Evolutionary conservation across 2,888 invertebrate genomes (phyloP).

Genomic region (Orthonychiurus folsomi): DNA sequence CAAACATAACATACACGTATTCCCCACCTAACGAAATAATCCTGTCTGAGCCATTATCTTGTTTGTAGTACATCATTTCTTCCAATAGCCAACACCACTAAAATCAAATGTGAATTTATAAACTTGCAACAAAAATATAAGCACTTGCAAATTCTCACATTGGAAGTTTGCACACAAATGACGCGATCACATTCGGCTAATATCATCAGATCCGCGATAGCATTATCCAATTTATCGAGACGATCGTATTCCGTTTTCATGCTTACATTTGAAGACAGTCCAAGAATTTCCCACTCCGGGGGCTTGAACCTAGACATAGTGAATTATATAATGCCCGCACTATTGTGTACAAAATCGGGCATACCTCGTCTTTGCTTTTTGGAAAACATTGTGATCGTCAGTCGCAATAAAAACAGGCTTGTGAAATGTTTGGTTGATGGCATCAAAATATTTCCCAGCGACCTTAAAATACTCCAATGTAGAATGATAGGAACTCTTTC

Average conservation of each 20-base stretch:
- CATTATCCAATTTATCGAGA: not conserved
- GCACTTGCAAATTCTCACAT: too few relatives aligned
- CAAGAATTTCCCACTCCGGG: slow-evolving; percentile 9
- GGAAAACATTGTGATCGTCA: slow-evolving; percentile 14
- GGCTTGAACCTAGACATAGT: slow-evolving; percentile 4
- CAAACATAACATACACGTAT: too few relatives aligned
- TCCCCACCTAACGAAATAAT: too few relatives aligned
- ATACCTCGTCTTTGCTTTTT: not conserved
- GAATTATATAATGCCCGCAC: too few relatives aligned
- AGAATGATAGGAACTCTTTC: slow-evolving; percentile 14
- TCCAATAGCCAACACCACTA: too few relatives aligned
- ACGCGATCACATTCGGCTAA: slow-evolving; percentile 17
- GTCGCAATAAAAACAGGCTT: slow-evolving; percentile 15
- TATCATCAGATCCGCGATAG: slow-evolving; percentile 13
- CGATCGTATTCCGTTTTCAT: not conserved
- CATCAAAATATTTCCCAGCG: too few relatives aligned
- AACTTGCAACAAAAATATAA: too few relatives aligned
- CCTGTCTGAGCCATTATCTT: too few relatives aligned
- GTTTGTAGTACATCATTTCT: too few relatives aligned
- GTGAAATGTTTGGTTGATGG: too few relatives aligned
- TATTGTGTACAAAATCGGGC: too few relatives aligned
- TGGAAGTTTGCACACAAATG: slow-evolving; percentile 19
- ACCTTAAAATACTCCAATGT: slow-evolving; percentile 14
- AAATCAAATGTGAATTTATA: too few relatives aligned
- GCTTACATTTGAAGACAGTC: not conserved